Percentiles rank a stretch among this genome's conserved stretches.
These are phyloP conservation scores for Melanotus villosus DNA, from an alignment of 2,888 invertebrate genomes.

Conservation along the genomic window DNA sequence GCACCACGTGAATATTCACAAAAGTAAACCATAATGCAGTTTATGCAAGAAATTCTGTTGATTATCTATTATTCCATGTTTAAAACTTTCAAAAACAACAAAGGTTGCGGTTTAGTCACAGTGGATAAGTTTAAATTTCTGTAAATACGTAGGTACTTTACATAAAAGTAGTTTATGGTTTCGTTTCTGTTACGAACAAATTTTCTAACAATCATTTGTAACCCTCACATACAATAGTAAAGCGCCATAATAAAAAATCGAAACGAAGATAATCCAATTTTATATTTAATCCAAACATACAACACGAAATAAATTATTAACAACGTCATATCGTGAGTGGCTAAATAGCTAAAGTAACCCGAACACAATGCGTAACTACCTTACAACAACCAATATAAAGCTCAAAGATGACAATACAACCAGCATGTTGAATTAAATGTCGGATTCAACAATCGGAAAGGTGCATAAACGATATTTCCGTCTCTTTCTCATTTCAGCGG, in stretches of 20 bases:
- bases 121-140: too few relatives aligned
- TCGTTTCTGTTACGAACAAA: too few relatives aligned
- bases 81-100: too few relatives aligned
- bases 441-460: slow-evolving; percentile 49
- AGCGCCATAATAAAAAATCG: slow-evolving; percentile 1
- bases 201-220: slow-evolving; percentile 2
- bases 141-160: too few relatives aligned
- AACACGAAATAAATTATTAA: slow-evolving; percentile 45
- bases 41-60: too few relatives aligned
- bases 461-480: slow-evolving; percentile 44
- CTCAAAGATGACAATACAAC: slow-evolving; percentile 48
- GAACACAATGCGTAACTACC: slow-evolving; percentile 46
- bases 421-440: slow-evolving; percentile 45
- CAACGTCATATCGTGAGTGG: slow-evolving; percentile 30
- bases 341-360: slow-evolving; percentile 33
- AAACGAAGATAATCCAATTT: slow-evolving; percentile 29
- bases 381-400: slow-evolving; percentile 50
- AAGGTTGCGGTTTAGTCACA: too few relatives aligned
- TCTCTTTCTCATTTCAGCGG: slow-evolving; percentile 48
- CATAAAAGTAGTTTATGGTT: too few relatives aligned
- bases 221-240: not conserved
- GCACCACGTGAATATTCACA: too few relatives aligned
- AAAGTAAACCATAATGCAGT: too few relatives aligned
- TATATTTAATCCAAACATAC: slow-evolving; percentile 14
- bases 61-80: too few relatives aligned